phyloP scores from a whole-genome alignment of 2,113 vertebrate genomes.

The Hepsetus odoe region DNA sequence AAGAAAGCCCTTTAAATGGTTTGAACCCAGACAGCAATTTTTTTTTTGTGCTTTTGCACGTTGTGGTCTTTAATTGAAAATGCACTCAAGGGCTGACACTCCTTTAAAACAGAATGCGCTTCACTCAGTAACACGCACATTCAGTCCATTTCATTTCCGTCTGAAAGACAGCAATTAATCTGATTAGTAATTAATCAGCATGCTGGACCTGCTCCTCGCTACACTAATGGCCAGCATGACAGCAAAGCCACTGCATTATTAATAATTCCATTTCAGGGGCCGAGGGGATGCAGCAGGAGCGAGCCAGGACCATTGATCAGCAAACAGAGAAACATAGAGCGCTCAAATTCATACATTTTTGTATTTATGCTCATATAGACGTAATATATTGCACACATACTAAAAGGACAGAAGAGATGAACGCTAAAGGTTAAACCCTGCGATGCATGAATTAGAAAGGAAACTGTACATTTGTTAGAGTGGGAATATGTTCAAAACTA shows the following conservation, averaged over 20 bases:
- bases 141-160: constrained; percentile 61
- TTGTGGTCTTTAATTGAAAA: constrained; percentile 22
- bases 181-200: constrained; percentile 79
- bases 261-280: constrained; percentile 74
- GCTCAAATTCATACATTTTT: background rate
- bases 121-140: constrained; percentile 15
- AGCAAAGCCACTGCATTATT: constrained; percentile 77
- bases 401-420: background rate
- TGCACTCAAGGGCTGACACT: background rate
- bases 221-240: constrained; percentile 76
- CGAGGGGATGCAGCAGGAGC: constrained; percentile 39
- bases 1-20: constrained; percentile 24
- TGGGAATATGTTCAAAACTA: background rate
- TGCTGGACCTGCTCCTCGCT: constrained; percentile 59
- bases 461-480: background rate
- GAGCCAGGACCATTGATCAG: constrained; percentile 75
- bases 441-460: background rate
- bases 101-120: constrained; percentile 34
- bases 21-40: constrained; percentile 29
- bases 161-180: constrained; percentile 73
- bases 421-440: background rate
- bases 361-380: background rate
- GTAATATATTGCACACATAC: background rate
- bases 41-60: constrained; percentile 4
- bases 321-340: constrained; percentile 60